These are phyloP conservation scores for Otus sunia DNA, from an alignment of 2,113 vertebrate genomes.

Conservation along the genomic window DNA sequence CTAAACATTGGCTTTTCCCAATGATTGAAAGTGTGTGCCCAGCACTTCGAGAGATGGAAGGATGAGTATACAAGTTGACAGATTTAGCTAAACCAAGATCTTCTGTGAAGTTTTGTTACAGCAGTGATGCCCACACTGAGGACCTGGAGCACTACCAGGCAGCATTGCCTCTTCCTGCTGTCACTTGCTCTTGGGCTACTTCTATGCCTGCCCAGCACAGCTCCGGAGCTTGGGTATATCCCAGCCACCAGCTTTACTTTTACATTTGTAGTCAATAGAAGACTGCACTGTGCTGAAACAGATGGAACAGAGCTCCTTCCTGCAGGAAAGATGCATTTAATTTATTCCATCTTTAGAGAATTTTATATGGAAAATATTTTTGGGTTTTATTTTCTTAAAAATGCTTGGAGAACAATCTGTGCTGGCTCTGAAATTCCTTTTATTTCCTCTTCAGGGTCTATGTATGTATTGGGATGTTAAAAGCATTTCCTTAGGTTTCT, in stretches of 20 bases:
- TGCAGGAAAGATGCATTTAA: neutral
- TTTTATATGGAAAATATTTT: neutral
- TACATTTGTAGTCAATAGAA: neutral
- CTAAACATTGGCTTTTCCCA: neutral
- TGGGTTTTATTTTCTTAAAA: neutral
- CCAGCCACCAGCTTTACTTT: neutral
- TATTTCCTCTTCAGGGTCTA: neutral
- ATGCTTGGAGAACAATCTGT: neutral
- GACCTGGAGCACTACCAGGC: neutral
- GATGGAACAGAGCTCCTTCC: neutral
- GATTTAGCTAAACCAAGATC: neutral
- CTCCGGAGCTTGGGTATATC: neutral
- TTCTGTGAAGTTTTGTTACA: neutral
- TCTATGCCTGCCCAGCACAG: neutral
- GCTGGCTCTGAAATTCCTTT: neutral
- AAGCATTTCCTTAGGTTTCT: neutral
- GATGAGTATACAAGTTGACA: neutral
- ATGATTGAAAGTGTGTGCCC: neutral
- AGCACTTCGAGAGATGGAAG: neutral
- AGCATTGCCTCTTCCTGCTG: neutral
- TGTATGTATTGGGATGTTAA: neutral
- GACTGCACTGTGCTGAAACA: neutral
- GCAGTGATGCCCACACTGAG: rapidly evolving
- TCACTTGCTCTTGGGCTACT: neutral
- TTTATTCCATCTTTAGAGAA: neutral